A percentile compares a stretch with the other conserved stretches of the same genome.
Conservation (phyloP, 2,797 vertebrate genomes). For the Eulemur albifrons region DNA sequence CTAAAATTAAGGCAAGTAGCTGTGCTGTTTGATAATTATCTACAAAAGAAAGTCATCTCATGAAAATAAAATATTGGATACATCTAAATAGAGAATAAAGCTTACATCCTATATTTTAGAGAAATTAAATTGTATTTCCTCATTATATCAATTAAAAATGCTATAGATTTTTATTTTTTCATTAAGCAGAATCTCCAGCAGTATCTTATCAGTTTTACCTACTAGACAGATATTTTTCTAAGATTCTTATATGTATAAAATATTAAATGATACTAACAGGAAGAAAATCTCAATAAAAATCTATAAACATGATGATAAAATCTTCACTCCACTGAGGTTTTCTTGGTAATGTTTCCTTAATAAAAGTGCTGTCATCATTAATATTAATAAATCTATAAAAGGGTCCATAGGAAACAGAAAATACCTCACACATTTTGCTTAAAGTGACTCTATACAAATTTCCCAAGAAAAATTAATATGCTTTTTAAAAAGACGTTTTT, state of each 20-base stretch:
- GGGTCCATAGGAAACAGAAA: neutral
- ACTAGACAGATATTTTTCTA: neutral
- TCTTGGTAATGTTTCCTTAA: neutral
- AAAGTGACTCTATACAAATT: neutral
- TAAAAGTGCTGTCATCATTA: neutral
- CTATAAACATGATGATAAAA: neutral
- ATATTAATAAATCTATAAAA: conserved; percentile 13
- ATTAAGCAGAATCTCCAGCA: conserved; percentile 2
- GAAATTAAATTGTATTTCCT: neutral
- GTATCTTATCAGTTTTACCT: neutral
- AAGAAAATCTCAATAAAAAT: conserved; percentile 17
- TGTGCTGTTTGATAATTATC: conserved; percentile 99
- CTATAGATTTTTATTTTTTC: neutral
- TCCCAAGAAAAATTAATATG: neutral
- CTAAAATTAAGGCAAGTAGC: conserved; percentile 97
- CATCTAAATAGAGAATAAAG: conserved; percentile 32
- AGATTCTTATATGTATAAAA: conserved; percentile 28
- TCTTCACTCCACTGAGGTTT: neutral
- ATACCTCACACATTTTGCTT: neutral
- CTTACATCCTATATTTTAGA: neutral
- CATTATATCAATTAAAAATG: conserved; percentile 20
- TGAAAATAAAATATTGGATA: conserved; percentile 48
- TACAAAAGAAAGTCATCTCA: conserved; percentile 79
- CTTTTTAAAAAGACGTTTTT: conserved; percentile 7
- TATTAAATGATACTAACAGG: neutral